Percentiles rank a stretch among this genome's conserved stretches.
Conservation (phyloP, 1,140 invertebrate genomes). For the Carposina sasakii region DNA sequence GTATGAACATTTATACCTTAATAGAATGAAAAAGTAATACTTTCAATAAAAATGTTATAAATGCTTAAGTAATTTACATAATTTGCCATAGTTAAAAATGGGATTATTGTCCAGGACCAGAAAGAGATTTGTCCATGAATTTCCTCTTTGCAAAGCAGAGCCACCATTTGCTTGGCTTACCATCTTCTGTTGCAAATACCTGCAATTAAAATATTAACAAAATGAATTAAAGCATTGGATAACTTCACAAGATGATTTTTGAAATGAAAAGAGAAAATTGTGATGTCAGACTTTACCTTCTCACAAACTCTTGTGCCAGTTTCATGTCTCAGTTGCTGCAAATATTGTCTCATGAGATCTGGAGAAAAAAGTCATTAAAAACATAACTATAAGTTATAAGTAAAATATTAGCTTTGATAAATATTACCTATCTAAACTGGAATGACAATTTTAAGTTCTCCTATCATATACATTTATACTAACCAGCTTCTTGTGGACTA, state of each 20-base stretch:
- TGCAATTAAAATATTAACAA: constrained; percentile 20
- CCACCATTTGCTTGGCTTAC: constrained; percentile 99
- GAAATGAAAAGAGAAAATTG: neutral
- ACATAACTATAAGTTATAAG: no score
- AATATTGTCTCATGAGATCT: constrained; percentile 94
- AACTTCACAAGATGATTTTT: neutral
- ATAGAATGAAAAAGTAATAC: no score
- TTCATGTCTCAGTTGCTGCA: constrained; percentile 96
- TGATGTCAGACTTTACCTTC: constrained; percentile 72
- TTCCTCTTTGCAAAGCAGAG: constrained; percentile 99
- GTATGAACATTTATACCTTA: no score
- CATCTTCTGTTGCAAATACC: constrained; percentile 91
- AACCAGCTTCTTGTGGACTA: constrained; percentile 85
- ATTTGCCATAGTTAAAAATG: no score
- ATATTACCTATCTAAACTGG: no score
- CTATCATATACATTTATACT: constrained; percentile 24
- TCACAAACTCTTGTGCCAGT: constrained; percentile 92
- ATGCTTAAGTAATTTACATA: no score
- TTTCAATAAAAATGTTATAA: no score
- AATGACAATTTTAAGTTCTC: no score
- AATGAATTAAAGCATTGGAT: neutral
- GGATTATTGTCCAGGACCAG: constrained; percentile 85
- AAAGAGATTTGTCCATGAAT: constrained; percentile 99
- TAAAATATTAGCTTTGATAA: no score
- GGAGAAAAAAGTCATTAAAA: constrained; percentile 57